Base-by-base conservation (phyloP, 2,888 invertebrate species). In the Stenodera caucasica region DNA sequence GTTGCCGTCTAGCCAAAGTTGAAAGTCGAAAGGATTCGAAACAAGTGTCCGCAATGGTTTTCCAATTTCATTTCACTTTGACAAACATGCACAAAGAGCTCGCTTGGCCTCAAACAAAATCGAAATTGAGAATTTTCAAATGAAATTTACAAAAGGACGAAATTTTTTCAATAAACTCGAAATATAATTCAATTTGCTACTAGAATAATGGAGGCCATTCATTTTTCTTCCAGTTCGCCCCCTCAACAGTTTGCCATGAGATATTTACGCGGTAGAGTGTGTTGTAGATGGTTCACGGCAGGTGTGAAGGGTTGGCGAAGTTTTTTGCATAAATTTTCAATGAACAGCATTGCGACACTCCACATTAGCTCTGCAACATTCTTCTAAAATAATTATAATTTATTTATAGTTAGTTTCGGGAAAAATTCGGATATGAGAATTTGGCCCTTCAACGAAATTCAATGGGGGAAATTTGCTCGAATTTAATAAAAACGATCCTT, bases 281-380 rank as follows among this genome's bases (percentile, higher is more conserved):
- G 69, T 57, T 61, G 37, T 51, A 55, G 63, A 66, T 63, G 60
- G 65, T 67, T 63, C 64, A 63, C 64, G 67, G 63, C 71, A 70
- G 68, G 70, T 71, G 71, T 63, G 68, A 68, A 67, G 64, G 67
- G 63, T 62, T 62, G 1, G 56, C 51, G 40, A 70, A 69, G 55
- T 71, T 71, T 70, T 67, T 61, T 56, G 67, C 67, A 67, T 70
- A 68, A 65, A 70, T 71, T 63, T 67, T 60, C 64, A 67, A 70
- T 61, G 61, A 67, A 67, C 60, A 62, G 49, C 49, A 49, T 30
- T 57, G 59, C 55, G 61, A 61, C 64, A 63, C 62, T 60, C 53
- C 58, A 40, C 40, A 40, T 18, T 26, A 4, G 26, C 5, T 4
- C 26, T 4, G 2, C 5, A 26, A n/a, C n/a, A n/a, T n/a, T n/a